A percentile compares a stretch with the other conserved stretches of the same genome.
Evolutionary conservation across 2,113 vertebrate species (phyloP).

Genomic region (Elaphurus davidianus): DNA sequence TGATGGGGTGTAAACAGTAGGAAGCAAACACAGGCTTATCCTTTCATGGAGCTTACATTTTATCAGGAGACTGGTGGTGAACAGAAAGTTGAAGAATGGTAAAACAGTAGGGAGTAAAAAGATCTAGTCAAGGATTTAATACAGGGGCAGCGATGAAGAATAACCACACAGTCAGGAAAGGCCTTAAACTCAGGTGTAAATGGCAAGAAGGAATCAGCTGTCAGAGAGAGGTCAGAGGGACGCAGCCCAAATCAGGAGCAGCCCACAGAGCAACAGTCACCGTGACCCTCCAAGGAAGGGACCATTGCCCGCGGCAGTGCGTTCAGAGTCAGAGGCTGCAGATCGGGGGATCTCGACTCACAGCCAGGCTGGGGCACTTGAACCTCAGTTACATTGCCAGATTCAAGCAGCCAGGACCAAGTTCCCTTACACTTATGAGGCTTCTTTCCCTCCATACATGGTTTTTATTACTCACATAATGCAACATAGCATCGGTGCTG

Average conservation of each 20-base stretch:
- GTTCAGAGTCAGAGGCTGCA: background rate
- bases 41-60: background rate
- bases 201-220: background rate
- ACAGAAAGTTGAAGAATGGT: background rate
- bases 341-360: accelerated
- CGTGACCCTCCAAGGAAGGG: accelerated
- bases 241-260: background rate
- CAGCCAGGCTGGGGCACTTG: background rate
- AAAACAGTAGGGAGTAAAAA: background rate
- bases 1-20: too few relatives aligned
- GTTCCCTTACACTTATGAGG: background rate
- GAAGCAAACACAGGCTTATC: background rate
- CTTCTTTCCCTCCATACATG: slow-evolving; percentile 84
- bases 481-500: slow-evolving; percentile 95
- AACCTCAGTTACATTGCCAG: background rate
- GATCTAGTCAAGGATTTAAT: background rate
- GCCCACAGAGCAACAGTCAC: background rate
- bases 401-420: background rate
- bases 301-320: background rate
- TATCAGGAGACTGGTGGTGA: background rate
- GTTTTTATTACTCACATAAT: slow-evolving; percentile 99
- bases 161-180: background rate
- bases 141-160: background rate
- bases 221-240: background rate
- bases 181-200: background rate